Evolutionary conservation across 2,888 invertebrate genomes (phyloP), one percentile per base, ranked within the genome.

Genomic region (Graphium colonna): DNA sequence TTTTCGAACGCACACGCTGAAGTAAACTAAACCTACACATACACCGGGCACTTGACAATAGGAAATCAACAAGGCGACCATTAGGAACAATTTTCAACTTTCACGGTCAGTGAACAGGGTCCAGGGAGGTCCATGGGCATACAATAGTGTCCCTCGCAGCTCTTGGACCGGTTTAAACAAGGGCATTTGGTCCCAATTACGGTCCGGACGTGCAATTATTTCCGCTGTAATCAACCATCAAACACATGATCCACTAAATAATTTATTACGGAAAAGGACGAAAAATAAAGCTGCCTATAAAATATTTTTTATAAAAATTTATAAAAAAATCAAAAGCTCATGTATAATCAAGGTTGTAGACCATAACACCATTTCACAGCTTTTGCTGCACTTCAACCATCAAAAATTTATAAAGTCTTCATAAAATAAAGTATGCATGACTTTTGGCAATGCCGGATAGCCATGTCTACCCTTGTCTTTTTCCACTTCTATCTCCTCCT

Each of bases 71-170:
- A 41, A 44, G 59, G 58, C 51, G 58, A 54, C 62, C 55, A 60
- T 78, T 71, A 75, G 70, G 72, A 64, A 74, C 79, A 82, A 87
- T 86, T 87, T 84, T 69, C 68, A 77, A 84, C 82, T 79, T 74
- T 69, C 71, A 69, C 83, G 88, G 88, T 85, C 88, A 87, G 80
- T 77, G 77, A 69, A 65, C 59, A 62, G 48, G 64, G 59, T 53
- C 59, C 62, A n/a, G n/a, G n/a, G n/a, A 5, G 21, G 58, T 55
- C 64, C 55, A 62, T 63, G 69, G 74, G 62, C 61, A 57, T 64
- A 83, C 82, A 85, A 85, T 81, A 67, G 74, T 82, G 87, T 87
- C 88, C 82, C 79, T 69, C 60, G 71, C 88, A 88, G 87, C 78
- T 73, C 73, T 70, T 70, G 69, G 75, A 69, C 60, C 69, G 70